Conservation (phyloP, 2,797 vertebrate genomes). For the Eulemur mongoz region DNA sequence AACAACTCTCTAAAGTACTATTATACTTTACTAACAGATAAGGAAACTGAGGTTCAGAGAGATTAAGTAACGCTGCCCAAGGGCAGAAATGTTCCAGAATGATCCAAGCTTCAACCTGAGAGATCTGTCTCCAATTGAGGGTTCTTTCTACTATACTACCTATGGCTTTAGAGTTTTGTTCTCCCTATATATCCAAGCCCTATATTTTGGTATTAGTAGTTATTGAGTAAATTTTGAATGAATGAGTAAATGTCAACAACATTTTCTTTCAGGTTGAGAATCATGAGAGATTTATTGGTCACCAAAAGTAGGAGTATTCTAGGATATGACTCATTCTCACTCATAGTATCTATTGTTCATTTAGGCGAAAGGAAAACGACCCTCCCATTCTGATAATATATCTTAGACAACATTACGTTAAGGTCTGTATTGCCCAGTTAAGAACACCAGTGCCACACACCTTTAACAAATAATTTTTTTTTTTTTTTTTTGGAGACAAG, state of each 20-base stretch:
- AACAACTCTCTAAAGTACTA: background rate
- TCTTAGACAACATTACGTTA: constrained; percentile 34
- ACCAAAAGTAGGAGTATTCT: constrained; percentile 17
- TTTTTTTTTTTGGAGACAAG: too few species aligned
- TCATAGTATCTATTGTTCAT: constrained; percentile 24
- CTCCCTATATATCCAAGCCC: background rate
- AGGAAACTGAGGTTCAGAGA: background rate
- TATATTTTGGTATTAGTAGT: background rate
- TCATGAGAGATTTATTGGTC: constrained; percentile 8
- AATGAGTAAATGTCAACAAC: constrained; percentile 8
- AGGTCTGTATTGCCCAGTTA: constrained; percentile 18
- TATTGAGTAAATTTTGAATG: constrained; percentile 11
- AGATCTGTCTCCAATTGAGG: background rate
- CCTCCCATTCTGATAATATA: constrained; percentile 40
- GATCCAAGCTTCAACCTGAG: background rate
- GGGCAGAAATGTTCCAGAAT: background rate
- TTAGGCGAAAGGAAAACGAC: constrained; percentile 60
- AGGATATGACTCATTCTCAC: constrained; percentile 49
- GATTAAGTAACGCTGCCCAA: background rate
- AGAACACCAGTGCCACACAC: constrained; percentile 49
- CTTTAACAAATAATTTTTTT: background rate
- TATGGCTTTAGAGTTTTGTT: background rate
- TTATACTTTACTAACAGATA: constrained; percentile 27
- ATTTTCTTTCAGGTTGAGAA: background rate
- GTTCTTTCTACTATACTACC: background rate